Conservation (phyloP, 2,113 vertebrate species). For the Spizaetus ornatus region DNA sequence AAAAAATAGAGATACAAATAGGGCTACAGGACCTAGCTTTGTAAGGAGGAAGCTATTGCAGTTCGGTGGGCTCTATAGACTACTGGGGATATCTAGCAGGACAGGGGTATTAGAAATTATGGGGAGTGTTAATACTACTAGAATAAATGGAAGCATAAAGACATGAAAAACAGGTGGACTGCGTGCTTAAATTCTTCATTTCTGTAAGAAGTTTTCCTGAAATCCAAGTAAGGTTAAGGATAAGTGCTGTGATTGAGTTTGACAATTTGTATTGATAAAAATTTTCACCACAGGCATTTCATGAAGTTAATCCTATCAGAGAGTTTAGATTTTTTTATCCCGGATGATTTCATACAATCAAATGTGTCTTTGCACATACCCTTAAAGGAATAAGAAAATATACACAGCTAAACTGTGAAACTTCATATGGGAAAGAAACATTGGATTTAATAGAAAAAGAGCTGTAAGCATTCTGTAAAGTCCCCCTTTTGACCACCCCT, state of each 20-base stretch:
- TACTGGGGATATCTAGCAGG: neutral
- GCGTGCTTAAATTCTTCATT: neutral
- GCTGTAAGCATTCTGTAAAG: neutral
- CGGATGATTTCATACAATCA: neutral
- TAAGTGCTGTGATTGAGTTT: neutral
- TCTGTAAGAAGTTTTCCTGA: neutral
- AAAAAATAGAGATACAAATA: neutral
- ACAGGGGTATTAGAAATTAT: neutral
- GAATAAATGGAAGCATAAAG: neutral
- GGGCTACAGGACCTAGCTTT: neutral
- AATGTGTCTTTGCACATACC: neutral
- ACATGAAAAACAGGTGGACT: neutral
- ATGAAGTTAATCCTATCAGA: neutral
- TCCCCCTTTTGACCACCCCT: accelerated
- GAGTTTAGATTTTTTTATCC: neutral
- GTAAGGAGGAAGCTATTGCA: neutral
- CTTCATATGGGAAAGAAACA: neutral
- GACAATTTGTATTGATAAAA: neutral
- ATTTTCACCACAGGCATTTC: neutral
- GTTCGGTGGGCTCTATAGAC: neutral
- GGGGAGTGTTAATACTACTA: neutral
- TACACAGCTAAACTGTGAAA: neutral
- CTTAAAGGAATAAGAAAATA: neutral
- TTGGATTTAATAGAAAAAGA: neutral
- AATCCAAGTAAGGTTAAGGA: neutral